A percentile compares a stretch with the other conserved stretches of the same genome.
These are phyloP conservation scores for Sussaba pulchella DNA, from an alignment of 2,888 invertebrate genomes.

Conservation along the genomic window DNA sequence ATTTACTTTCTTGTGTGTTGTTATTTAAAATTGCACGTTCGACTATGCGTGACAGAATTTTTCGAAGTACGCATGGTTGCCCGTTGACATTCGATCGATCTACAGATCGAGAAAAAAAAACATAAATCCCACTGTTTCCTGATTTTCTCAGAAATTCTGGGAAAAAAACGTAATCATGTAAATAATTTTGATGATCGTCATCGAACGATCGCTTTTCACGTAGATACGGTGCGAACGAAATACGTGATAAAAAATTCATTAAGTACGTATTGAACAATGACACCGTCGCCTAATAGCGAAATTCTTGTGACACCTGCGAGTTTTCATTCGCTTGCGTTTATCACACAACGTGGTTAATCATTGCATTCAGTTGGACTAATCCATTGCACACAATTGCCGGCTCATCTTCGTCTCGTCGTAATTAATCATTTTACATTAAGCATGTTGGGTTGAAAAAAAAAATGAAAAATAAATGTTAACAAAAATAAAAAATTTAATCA, in stretches of 20 bases:
- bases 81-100: conserved; percentile 26
- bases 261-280: conserved; percentile 63
- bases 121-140: no score
- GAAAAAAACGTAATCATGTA: no score
- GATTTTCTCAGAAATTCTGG: no score
- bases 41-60: conserved; percentile 63
- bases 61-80: conserved; percentile 64
- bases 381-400: not conserved
- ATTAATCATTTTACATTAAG: not conserved
- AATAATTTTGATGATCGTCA: conserved; percentile 11
- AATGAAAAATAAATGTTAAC: no score
- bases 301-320: not conserved
- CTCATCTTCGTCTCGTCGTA: not conserved
- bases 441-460: not conserved
- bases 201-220: conserved; percentile 25
- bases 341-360: not conserved
- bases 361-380: no score
- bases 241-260: conserved; percentile 59
- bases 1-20: conserved; percentile 13
- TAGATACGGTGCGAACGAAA: conserved; percentile 54
- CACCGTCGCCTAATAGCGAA: conserved; percentile 33
- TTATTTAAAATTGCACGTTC: conserved; percentile 33
- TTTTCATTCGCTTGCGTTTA: not conserved
- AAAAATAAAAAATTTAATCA: no score
- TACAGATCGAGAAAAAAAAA: conserved; percentile 1